Evolutionary conservation across 2,113 vertebrate genomes (phyloP).

Genomic region (Onychostruthus taczanowskii): DNA sequence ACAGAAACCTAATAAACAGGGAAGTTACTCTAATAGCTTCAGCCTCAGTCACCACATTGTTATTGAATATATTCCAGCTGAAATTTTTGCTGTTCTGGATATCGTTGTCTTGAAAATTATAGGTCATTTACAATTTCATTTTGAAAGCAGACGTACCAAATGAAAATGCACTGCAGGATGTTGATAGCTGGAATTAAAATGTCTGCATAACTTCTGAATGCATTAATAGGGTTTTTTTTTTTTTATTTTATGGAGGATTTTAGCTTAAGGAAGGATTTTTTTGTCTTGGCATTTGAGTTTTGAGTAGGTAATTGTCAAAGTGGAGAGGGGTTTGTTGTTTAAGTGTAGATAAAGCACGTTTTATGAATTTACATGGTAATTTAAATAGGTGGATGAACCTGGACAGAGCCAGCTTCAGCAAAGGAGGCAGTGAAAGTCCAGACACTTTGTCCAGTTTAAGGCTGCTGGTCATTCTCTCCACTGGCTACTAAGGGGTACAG

Average conservation of each 20-base stretch:
- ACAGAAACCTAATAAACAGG: background rate
- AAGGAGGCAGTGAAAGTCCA: background rate
- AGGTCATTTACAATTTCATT: conserved; percentile 1
- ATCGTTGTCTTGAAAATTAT: background rate
- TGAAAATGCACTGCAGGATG: background rate
- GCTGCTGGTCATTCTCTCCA: background rate
- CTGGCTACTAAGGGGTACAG: rapidly evolving
- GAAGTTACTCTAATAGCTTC: background rate
- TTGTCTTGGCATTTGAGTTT: background rate
- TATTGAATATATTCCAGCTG: background rate
- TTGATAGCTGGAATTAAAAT: background rate
- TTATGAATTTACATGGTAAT: background rate
- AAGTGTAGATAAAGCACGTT: background rate
- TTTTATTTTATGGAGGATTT: background rate
- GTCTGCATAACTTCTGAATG: background rate
- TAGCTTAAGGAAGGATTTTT: background rate
- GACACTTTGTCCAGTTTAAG: rapidly evolving
- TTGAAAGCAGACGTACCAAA: background rate
- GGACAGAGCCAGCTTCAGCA: background rate
- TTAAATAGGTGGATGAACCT: background rate
- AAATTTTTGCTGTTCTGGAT: background rate
- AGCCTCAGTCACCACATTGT: background rate
- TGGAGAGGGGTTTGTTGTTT: background rate
- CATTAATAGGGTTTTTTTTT: background rate
- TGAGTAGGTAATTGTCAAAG: background rate